Evolutionary conservation across 1,140 invertebrate species (phyloP), one percentile per base, ranked within the genome.

Genomic region (Pseudomyrmex cubaensis): DNA sequence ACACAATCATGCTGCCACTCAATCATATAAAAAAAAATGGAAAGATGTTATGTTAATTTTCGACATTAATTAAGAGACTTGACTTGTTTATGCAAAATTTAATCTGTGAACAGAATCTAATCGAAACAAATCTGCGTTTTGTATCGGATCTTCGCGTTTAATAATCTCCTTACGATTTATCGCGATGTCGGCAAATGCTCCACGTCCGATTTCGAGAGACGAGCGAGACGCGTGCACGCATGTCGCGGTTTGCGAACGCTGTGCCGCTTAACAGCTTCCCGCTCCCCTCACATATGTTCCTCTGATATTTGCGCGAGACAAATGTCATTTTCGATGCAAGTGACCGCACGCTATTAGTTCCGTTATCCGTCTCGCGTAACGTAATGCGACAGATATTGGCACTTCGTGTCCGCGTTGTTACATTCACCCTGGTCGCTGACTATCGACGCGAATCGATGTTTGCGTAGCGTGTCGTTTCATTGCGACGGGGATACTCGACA

Each of bases 381-480:
- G 64, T 25, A n/a, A 72, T 12, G 66, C 44, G 22, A 72, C 44
- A 25, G 76, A 35, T 46, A 80, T 17, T n/a, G 44, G 12, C 56
- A 61, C 44, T 15, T 15, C 15, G 3, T 5, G 50, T 62, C 13
- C 25, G 15, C 20, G 54, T 50, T 35, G 35, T 54, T 59, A 50
- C 17, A 72, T 12, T 15, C 50, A 22, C 15, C 63, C n/a, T 22
- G 52, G 17, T 17, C 17, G 59, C n/a, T 22, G 52, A 15, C 67
- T 76, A 76, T 56, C 17, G 52, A 63, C 35, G 22, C n/a, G 66
- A 59, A 59, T 61, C 50, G 63, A 80, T 63, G 10, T 72, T 69
- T 69, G 20, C 44, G 20, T 44, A 46, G 35, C 70, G 50, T 50
- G 48, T 57, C 72, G 22, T 75, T 69, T 66, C 56, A 35, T 35